phyloP scores from a whole-genome alignment of 2,888 invertebrate species.

The Diarsia brunnea region DNA sequence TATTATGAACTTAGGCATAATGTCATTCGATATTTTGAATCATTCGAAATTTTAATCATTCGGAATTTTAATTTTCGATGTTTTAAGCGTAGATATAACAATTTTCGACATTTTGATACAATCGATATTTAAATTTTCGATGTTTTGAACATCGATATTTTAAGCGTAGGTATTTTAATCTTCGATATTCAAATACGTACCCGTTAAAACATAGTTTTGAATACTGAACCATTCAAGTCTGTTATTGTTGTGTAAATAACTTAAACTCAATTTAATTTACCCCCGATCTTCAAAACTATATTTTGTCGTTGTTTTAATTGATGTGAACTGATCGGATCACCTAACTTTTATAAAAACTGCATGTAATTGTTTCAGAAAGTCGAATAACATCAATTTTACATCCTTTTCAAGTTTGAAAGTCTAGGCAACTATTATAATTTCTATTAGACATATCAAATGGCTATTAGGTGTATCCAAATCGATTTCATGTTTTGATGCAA shows the following conservation, averaged over 20 bases:
- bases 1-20: too few relatives aligned
- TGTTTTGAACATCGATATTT: too few relatives aligned
- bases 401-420: slow-evolving; percentile 30
- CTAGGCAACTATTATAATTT: slow-evolving; percentile 30
- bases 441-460: background rate
- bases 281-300: background rate
- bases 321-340: slow-evolving; percentile 4
- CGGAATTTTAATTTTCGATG: too few relatives aligned
- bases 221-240: background rate
- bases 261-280: background rate
- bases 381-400: slow-evolving; percentile 6
- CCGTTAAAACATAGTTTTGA: background rate
- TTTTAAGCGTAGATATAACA: too few relatives aligned
- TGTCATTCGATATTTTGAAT: too few relatives aligned
- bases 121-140: too few relatives aligned
- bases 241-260: background rate
- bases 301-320: slow-evolving; percentile 8
- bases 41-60: too few relatives aligned
- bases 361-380: slow-evolving; percentile 31
- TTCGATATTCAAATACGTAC: too few relatives aligned
- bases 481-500: slow-evolving; percentile 3
- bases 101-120: too few relatives aligned
- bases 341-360: background rate
- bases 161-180: too few relatives aligned
- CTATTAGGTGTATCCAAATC: background rate